Base-by-base conservation (phyloP, 2,113 vertebrate species). In the Corvus hawaiiensis region DNA sequence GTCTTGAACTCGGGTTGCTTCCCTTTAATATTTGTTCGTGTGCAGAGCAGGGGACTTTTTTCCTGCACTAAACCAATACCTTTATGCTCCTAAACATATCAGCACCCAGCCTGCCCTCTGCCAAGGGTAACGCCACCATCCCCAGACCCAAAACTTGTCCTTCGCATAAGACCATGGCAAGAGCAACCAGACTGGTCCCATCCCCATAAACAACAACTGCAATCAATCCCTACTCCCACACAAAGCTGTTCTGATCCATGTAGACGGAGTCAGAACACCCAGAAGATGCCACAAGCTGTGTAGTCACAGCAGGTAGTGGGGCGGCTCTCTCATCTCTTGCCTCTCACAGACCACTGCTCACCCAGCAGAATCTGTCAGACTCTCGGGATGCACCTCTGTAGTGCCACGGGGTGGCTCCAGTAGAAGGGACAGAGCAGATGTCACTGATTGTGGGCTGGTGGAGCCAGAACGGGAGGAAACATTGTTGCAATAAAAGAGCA, bases 401-500 rank as follows among this genome's bases (percentile, higher is more conserved):
- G 28, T 85, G 37, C 78, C 39, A 6, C 9, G 28, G 59, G 46
- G 44, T 67, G 76, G 14, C 55, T 44, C 24, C 33, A 30, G 63
- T 28, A 39, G 48, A 54, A 69, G 26, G 39, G 33, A 51, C 16
- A 35, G 46, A 55, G 46, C 37, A 66, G 51, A 62, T 5, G 7
- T 20, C 54, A 3, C 46, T 55, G 63, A 11, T 5, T 69, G 46
- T 11, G 16, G 12, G 33, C 26, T 71, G 63, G 23, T 41, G 72
- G 20, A 68, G 28, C 24, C 5, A 2, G 41, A 54, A 37, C 0
- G 1, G 22, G 39, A 26, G 41, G 20, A 77, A 77, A 62, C 1
- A 3, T 15, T 1, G 0, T 16, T 0, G 0, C 23, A 37, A 8
- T 46, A 58, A n/a, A 62, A 41, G 16, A 63, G 28, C 51, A 82